Evolutionary conservation across 2,797 vertebrate species (phyloP).

Genomic region (Toxotes lorentzi): DNA sequence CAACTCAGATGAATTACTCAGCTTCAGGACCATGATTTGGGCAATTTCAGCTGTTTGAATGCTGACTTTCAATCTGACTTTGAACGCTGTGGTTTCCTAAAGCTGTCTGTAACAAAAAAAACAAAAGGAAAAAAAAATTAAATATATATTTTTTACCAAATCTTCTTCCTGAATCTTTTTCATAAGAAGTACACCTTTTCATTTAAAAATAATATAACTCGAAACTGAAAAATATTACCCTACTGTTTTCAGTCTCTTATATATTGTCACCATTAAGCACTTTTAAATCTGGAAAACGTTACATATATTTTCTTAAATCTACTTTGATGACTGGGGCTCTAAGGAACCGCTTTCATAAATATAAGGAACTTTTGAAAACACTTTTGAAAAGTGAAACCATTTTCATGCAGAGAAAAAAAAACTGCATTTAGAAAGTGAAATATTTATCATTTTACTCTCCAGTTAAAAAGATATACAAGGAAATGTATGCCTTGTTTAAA

Average conservation of each 20-base stretch:
- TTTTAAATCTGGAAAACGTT: not conserved
- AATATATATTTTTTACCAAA: not conserved
- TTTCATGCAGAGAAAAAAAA: no score
- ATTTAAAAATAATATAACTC: not conserved
- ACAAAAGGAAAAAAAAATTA: not conserved
- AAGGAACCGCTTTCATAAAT: no score
- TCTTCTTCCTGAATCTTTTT: not conserved
- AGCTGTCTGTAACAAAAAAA: not conserved
- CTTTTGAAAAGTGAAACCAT: no score
- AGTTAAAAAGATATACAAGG: not conserved
- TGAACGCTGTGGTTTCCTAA: not conserved
- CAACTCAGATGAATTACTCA: not conserved
- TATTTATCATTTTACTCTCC: no score
- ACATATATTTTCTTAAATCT: not conserved
- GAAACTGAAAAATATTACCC: no score
- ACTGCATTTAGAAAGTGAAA: no score
- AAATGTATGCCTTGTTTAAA: not conserved
- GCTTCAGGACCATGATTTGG: not conserved
- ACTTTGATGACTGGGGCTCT: no score
- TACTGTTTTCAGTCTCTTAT: not conserved
- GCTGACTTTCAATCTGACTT: not conserved
- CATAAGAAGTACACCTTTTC: not conserved
- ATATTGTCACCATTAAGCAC: not conserved
- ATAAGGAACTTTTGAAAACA: no score
- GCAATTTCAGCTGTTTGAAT: not conserved